These are phyloP conservation scores for Xenus cinereus DNA, from an alignment of 2,113 vertebrate species.

Conservation along the genomic window DNA sequence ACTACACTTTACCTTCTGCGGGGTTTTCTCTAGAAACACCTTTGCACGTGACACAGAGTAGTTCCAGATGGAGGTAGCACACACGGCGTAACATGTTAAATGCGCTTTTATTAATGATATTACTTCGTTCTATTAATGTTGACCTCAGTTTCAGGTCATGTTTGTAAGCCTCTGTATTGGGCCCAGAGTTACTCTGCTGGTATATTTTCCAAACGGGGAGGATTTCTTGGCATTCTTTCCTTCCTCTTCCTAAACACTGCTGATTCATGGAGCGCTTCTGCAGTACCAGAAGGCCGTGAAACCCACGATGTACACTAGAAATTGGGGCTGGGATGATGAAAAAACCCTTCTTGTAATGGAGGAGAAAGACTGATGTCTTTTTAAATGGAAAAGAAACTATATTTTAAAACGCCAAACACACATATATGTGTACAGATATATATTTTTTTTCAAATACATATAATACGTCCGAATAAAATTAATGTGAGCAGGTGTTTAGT, in stretches of 20 bases:
- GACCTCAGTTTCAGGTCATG: not conserved
- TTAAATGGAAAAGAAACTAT: conserved; percentile 49
- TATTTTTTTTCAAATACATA: not conserved
- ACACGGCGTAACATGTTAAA: not conserved
- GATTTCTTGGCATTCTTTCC: not conserved
- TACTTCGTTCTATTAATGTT: not conserved
- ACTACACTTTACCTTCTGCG: not conserved
- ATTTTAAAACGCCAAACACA: conserved; percentile 43
- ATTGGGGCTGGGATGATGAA: not conserved
- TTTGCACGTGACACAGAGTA: not conserved
- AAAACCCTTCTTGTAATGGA: conserved; percentile 9
- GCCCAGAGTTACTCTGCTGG: not conserved
- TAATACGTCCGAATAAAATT: conserved; percentile 45
- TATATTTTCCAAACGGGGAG: not conserved
- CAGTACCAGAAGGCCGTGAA: not conserved
- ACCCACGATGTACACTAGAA: not conserved
- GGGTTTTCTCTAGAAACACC: not conserved
- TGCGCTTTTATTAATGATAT: not conserved
- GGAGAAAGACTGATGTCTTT: conserved; percentile 32
- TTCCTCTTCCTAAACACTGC: not conserved
- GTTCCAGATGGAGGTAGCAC: not conserved
- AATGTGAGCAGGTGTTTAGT: conserved; percentile 35
- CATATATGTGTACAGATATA: not conserved
- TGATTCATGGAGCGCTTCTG: conserved; percentile 8
- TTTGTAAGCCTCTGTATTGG: not conserved